A percentile compares a stretch with the other conserved stretches of the same genome.
These are phyloP conservation scores for Campopleginae sp. DNA, from an alignment of 2,888 invertebrate species.

Conservation along the genomic window DNA sequence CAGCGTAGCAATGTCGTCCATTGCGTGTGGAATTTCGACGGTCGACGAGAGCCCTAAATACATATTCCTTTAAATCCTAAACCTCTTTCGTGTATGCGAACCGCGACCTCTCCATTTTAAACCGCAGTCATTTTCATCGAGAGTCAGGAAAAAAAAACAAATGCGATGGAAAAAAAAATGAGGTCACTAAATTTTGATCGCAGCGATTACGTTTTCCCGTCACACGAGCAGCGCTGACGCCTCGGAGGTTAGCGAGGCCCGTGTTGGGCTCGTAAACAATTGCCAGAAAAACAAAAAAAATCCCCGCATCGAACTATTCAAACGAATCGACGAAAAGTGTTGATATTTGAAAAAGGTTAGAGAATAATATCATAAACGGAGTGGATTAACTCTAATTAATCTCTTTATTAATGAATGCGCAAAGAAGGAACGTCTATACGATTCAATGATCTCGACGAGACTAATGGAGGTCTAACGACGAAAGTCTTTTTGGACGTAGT, in stretches of 20 bases:
- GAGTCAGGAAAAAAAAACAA: not conserved
- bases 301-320: not conserved
- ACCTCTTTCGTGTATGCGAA: not conserved
- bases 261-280: not conserved
- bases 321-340: not conserved
- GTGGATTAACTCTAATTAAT: no score
- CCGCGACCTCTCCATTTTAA: not conserved
- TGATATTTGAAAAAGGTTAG: no score
- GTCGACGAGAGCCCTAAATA: conserved; percentile 25
- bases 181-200: not conserved
- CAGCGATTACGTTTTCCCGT: not conserved
- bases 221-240: not conserved
- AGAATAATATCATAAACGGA: no score
- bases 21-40: conserved; percentile 34
- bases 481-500: no score
- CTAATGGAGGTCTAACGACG: no score
- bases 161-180: not conserved
- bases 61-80: conserved; percentile 13
- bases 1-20: conserved; percentile 4
- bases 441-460: no score
- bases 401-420: no score
- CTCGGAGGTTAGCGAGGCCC: not conserved
- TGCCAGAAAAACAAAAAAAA: not conserved
- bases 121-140: not conserved
- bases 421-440: no score